Conservation (phyloP, 2,113 vertebrate species). For the Origma solitaria region DNA sequence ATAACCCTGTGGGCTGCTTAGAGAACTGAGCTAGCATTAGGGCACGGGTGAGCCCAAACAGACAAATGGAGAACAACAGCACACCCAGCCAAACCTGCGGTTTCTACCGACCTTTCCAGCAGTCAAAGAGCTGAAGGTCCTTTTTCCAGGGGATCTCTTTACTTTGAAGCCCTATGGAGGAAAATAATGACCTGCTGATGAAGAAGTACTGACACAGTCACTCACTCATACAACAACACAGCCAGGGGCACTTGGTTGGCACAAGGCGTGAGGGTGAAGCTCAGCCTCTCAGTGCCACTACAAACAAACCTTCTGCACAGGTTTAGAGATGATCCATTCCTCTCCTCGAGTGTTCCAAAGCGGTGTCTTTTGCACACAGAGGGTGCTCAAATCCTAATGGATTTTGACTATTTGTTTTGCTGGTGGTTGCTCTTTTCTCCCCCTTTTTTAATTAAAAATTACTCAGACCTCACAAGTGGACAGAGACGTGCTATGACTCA, state of each 20-base stretch:
- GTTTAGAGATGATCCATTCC: background rate
- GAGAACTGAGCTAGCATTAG: rapidly evolving
- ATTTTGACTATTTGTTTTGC: background rate
- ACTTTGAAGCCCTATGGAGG: constrained; percentile 75
- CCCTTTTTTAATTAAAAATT: background rate
- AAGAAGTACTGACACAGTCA: background rate
- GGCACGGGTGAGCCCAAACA: background rate
- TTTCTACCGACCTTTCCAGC: constrained; percentile 76
- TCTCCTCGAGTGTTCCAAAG: background rate
- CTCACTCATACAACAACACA: background rate
- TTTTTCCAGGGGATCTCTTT: constrained; percentile 80
- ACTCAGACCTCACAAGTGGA: background rate
- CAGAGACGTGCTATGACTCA: rapidly evolving
- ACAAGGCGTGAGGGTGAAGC: background rate
- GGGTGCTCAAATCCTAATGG: background rate
- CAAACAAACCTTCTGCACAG: background rate
- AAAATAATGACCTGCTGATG: background rate
- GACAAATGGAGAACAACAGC: background rate
- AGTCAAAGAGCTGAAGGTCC: constrained; percentile 72
- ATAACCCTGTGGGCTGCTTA: background rate
- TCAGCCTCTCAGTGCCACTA: background rate
- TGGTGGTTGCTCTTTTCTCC: background rate
- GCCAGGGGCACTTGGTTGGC: background rate
- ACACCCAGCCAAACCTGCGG: background rate
- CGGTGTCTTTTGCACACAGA: background rate